Evolutionary conservation across 1,140 invertebrate species (phyloP).

Genomic region (Sitobion miscanthi): DNA sequence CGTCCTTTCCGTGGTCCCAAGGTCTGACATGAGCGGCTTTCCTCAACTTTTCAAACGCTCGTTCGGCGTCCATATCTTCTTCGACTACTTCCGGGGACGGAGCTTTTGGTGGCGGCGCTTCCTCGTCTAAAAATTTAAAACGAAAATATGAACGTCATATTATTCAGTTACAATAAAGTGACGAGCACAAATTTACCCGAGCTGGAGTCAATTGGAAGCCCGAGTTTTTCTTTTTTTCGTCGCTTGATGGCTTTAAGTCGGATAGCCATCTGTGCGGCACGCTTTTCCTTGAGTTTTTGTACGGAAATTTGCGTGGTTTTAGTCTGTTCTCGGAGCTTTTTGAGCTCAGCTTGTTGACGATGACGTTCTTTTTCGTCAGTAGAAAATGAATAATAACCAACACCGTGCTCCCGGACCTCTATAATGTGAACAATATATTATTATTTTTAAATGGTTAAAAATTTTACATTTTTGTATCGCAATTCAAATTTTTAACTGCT

Average conservation of each 20-base stretch:
- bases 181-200: slow-evolving; percentile 17
- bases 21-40: slow-evolving; percentile 66
- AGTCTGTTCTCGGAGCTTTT: slow-evolving; percentile 75
- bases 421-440: slow-evolving; percentile 61
- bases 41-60: slow-evolving; percentile 51
- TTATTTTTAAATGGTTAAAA: neutral
- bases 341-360: slow-evolving; percentile 78
- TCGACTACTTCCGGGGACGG: slow-evolving; percentile 35
- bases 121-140: slow-evolving; percentile 23
- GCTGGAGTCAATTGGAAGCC: slow-evolving; percentile 70
- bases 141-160: neutral
- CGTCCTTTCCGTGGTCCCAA: slow-evolving; percentile 73
- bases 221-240: slow-evolving; percentile 76
- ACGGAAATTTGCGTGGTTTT: slow-evolving; percentile 71
- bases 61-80: slow-evolving; percentile 42
- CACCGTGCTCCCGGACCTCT: slow-evolving; percentile 88
- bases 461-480: neutral
- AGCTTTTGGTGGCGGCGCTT: neutral
- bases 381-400: slow-evolving; percentile 87
- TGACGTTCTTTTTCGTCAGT: slow-evolving; percentile 78
- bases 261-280: slow-evolving; percentile 75
- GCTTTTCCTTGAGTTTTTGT: slow-evolving; percentile 69
- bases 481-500: neutral
- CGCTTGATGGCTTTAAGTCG: slow-evolving; percentile 80
- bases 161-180: neutral